phyloP scores from a whole-genome alignment of 2,888 invertebrate genomes.

The Limnephilus auricula region DNA sequence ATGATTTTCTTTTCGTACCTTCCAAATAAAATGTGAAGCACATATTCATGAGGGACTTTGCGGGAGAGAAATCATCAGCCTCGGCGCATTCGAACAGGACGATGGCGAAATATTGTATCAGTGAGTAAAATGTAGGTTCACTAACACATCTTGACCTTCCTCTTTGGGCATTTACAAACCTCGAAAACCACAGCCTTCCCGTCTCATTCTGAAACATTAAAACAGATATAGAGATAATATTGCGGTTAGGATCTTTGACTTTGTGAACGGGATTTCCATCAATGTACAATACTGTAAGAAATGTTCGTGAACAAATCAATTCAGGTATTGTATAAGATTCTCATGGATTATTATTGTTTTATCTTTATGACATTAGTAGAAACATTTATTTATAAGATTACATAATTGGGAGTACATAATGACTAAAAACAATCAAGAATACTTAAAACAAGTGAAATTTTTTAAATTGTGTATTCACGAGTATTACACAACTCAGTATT shows the following conservation, averaged over 20 bases:
- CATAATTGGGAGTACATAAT: too few species aligned
- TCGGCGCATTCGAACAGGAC: constrained; percentile 85
- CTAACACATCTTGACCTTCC: constrained; percentile 80
- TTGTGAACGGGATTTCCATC: too few species aligned
- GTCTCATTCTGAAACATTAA: constrained; percentile 74
- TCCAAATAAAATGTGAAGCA: constrained; percentile 86
- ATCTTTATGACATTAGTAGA: too few species aligned
- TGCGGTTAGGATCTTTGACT: neutral
- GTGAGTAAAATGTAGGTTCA: constrained; percentile 82
- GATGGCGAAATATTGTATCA: constrained; percentile 85
- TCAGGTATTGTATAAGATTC: too few species aligned
- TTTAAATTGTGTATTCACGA: too few species aligned
- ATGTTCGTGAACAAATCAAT: too few species aligned
- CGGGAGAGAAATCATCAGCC: constrained; percentile 84
- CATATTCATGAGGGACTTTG: constrained; percentile 86
- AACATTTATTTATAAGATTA: too few species aligned
- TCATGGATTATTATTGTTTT: too few species aligned
- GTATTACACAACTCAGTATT: too few species aligned
- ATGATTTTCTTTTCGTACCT: constrained; percentile 72
- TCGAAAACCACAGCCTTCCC: constrained; percentile 83
- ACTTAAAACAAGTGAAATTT: too few species aligned
- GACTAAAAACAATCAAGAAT: too few species aligned
- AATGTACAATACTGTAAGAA: neutral
- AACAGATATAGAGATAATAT: neutral
- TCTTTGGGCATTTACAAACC: constrained; percentile 82